These are phyloP conservation scores for Calvadosia cruxmelitensis DNA, from an alignment of 30 jellyfish, hydroid and myxozoan genomes.

Conservation along the genomic window DNA sequence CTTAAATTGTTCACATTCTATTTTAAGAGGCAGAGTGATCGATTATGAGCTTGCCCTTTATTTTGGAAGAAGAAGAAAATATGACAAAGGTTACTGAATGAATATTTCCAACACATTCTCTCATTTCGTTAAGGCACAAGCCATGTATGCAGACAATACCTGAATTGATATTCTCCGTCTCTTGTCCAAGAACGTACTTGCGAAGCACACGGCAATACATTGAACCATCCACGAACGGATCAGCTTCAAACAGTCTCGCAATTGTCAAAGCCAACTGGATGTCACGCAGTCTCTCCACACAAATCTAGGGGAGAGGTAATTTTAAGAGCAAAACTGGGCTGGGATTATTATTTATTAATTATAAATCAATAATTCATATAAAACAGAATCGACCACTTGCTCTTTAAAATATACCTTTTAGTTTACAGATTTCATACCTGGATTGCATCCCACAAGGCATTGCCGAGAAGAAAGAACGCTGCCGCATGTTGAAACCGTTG, in stretches of 20 bases:
- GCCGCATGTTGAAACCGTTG: slow-evolving; percentile 97
- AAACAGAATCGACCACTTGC: too few relatives aligned
- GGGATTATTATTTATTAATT: too few relatives aligned
- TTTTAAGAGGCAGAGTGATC: neutral
- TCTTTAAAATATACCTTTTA: too few relatives aligned
- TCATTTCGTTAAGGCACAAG: too few relatives aligned
- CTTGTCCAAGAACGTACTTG: slow-evolving; percentile 49
- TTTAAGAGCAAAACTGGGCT: too few relatives aligned
- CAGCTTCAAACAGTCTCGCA: slow-evolving; percentile 66
- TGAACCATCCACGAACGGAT: slow-evolving; percentile 15
- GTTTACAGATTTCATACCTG: slow-evolving; percentile 61
- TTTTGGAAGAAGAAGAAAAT: too few relatives aligned
- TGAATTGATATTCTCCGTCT: slow-evolving; percentile 20
- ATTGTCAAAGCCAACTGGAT: slow-evolving; percentile 87
- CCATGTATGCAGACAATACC: too few relatives aligned
- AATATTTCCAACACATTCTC: too few relatives aligned
- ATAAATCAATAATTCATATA: too few relatives aligned
- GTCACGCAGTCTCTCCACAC: slow-evolving; percentile 63
- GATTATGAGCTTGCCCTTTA: too few relatives aligned
- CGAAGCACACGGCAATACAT: slow-evolving; percentile 34
- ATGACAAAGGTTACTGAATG: too few relatives aligned
- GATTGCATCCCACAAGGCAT: slow-evolving; percentile 93
- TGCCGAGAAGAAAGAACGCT: slow-evolving; percentile 86
- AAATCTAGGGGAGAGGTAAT: too few relatives aligned
- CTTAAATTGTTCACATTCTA: neutral